Evolutionary conservation across 2,113 vertebrate genomes (phyloP).

Genomic region (Thermophis baileyi): DNA sequence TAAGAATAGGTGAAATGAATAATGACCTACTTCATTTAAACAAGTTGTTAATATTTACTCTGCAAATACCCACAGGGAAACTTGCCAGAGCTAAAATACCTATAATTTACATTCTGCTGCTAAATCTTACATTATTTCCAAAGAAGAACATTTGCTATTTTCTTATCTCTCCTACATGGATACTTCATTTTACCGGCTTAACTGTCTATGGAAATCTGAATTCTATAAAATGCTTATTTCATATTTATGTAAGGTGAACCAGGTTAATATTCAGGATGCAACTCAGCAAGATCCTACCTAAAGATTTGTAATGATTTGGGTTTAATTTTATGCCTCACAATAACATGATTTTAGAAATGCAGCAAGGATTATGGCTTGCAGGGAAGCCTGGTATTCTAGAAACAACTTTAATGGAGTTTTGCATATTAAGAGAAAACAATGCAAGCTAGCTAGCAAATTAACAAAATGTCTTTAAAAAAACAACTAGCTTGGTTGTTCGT

Average conservation of each 20-base stretch:
- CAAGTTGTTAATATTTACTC: slow-evolving; percentile 49
- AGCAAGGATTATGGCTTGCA: background rate
- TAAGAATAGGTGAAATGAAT: slow-evolving; percentile 37
- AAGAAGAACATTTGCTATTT: background rate
- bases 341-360: background rate
- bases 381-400: background rate
- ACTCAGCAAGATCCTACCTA: background rate
- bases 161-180: slow-evolving; percentile 8
- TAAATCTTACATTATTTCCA: slow-evolving; percentile 20
- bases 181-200: slow-evolving; percentile 31
- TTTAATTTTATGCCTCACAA: background rate
- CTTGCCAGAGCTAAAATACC: slow-evolving; percentile 16
- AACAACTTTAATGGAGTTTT: background rate
- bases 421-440: background rate
- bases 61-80: slow-evolving; percentile 37
- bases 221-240: slow-evolving; percentile 28
- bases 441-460: background rate
- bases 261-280: background rate
- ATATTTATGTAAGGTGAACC: slow-evolving; percentile 2
- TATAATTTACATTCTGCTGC: slow-evolving; percentile 36
- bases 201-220: slow-evolving; percentile 7
- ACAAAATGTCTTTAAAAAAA: background rate
- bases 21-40: slow-evolving; percentile 48
- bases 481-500: background rate
- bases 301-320: background rate